phyloP scores from a whole-genome alignment of 2,113 vertebrate genomes.

The Podiceps cristatus region DNA sequence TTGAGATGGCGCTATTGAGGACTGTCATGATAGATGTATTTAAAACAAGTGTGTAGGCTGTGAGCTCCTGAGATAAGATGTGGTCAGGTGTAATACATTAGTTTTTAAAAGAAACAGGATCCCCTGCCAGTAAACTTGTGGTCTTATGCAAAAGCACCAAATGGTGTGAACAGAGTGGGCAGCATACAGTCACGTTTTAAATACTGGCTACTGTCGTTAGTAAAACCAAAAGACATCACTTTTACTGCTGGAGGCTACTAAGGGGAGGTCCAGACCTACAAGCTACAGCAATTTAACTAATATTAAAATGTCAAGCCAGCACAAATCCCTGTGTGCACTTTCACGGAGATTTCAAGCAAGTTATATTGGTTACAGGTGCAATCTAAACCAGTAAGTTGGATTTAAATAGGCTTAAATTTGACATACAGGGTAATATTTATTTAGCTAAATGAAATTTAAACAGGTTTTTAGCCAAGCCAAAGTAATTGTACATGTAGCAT shows the following conservation, averaged over 20 bases:
- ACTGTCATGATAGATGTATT: background rate
- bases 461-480: background rate
- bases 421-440: background rate
- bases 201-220: background rate
- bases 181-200: background rate
- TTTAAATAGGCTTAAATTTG: constrained; percentile 14
- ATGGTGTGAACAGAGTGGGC: background rate
- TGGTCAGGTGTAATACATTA: background rate
- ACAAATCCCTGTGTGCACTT: background rate
- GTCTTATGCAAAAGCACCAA: background rate
- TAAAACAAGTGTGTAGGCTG: background rate
- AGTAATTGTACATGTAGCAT: background rate
- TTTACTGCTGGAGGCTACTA: background rate
- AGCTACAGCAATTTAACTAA: background rate
- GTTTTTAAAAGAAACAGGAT: background rate
- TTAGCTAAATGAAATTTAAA: constrained; percentile 16
- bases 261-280: background rate
- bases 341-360: background rate
- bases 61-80: background rate
- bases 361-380: background rate
- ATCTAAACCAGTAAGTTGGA: background rate
- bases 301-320: background rate
- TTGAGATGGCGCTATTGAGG: background rate
- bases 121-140: background rate
- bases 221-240: background rate